Conservation (phyloP, 1,140 invertebrate species). For the Probaryconus sp. region DNA sequence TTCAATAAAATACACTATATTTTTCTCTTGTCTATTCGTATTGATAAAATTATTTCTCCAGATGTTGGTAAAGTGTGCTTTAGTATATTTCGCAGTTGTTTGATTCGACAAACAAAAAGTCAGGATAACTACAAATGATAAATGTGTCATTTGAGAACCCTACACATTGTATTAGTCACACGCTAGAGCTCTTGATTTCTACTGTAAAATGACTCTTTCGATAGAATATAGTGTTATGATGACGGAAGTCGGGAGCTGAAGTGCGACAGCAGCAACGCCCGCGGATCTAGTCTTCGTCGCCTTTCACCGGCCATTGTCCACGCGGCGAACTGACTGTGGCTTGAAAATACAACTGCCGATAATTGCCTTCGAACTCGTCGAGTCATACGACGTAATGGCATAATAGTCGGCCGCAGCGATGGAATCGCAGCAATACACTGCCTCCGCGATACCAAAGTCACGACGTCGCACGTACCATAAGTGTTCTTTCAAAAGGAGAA, state of each 20-base stretch:
- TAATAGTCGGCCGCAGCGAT: slow-evolving; percentile 70
- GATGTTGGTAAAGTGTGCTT: no score
- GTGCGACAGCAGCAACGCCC: slow-evolving; percentile 61
- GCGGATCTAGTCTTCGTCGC: slow-evolving; percentile 71
- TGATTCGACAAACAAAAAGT: no score
- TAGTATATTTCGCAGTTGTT: no score
- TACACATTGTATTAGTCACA: no score
- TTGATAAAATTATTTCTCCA: no score
- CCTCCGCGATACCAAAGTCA: slow-evolving; percentile 55
- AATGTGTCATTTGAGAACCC: no score
- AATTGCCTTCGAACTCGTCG: slow-evolving; percentile 71
- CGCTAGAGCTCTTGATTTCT: no score
- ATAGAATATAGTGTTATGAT: slow-evolving; percentile 48
- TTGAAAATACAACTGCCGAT: slow-evolving; percentile 72
- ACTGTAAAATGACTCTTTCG: slow-evolving; percentile 11
- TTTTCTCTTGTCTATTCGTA: no score
- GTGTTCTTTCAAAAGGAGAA: slow-evolving; percentile 38
- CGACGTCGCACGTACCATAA: slow-evolving; percentile 47
- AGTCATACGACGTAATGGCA: slow-evolving; percentile 72
- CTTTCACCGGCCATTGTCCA: slow-evolving; percentile 74
- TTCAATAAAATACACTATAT: no score
- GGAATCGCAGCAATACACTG: slow-evolving; percentile 68
- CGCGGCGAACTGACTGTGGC: slow-evolving; percentile 50
- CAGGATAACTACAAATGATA: no score
- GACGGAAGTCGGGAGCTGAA: slow-evolving; percentile 51